Evolutionary conservation across 2,113 vertebrate genomes (phyloP), one percentile per base, ranked within the genome.

Genomic region (Gymnocephalus cernua): DNA sequence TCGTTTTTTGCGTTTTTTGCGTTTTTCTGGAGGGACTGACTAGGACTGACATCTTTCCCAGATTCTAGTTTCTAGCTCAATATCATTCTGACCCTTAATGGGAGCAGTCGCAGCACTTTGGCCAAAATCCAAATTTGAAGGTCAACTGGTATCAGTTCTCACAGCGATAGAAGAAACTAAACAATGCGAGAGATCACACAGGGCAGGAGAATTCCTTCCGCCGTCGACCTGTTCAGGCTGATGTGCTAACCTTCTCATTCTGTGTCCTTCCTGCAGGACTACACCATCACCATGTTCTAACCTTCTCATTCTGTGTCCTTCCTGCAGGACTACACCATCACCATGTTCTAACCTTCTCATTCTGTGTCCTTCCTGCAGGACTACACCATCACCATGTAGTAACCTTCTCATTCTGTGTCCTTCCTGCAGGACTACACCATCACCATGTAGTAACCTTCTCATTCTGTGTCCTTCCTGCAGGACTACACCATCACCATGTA

Each of bases 401-500:
- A n/a, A n/a, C n/a, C n/a, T 15, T 61, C 7, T 74, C 16, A 16
- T 2, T 29, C 14, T 41, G 61, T 91, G 45, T 64, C 38, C 23
- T 65, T 64, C 54, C 79, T 29, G 19, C 92, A 99, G 97, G 97
- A 98, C 90, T 99, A 99, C 85, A 99, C 97, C 61, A 95, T 99
- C 87, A 98, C 97, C 88, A 98, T 98, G 97, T 99, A 98, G n/a
- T n/a, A n/a, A n/a, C n/a, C n/a, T 15, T 61, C 7, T 74, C 16
- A 16, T 2, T 29, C 14, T 41, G 61, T 91, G 45, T 64, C 38
- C 23, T 65, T 64, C 54, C 79, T 29, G 19, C 92, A 99, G 97
- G 97, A 98, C 90, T 99, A 99, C 85, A 99, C 97, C 61, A 95
- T 99, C 87, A 98, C 97, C 88, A 98, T 98, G 97, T 99, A 98